Percentiles rank a stretch among this genome's conserved stretches.
These are phyloP conservation scores for Echinometra lucunter DNA, from an alignment of 53 echinoderm and acorn worm genomes.

Conservation along the genomic window DNA sequence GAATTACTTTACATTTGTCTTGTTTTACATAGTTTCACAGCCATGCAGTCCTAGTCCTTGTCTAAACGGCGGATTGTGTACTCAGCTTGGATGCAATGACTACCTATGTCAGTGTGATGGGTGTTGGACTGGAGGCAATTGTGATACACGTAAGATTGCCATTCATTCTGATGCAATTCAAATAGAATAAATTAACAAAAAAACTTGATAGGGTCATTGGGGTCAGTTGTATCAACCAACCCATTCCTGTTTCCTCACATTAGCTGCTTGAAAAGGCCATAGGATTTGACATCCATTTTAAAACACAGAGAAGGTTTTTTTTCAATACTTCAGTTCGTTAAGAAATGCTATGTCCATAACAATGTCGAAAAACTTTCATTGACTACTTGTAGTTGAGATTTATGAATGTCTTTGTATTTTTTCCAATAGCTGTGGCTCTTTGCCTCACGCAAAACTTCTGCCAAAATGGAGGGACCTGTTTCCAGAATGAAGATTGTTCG, in stretches of 20 bases:
- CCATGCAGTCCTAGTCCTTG: constrained; percentile 80
- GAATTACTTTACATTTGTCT: not conserved
- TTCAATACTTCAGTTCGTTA: too few relatives aligned
- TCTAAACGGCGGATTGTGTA: constrained; percentile 80
- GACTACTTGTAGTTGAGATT: too few relatives aligned
- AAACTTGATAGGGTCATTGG: too few relatives aligned
- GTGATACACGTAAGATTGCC: not conserved
- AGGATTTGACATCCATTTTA: too few relatives aligned
- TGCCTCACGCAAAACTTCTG: constrained; percentile 70
- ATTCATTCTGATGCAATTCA: not conserved
- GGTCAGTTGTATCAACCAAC: too few relatives aligned
- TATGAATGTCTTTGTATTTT: not conserved
- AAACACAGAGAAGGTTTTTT: too few relatives aligned
- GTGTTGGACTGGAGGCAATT: constrained; percentile 21
- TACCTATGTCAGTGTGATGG: constrained; percentile 8
- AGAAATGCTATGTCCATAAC: too few relatives aligned
- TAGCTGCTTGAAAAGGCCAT: too few relatives aligned
- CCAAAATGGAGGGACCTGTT: constrained; percentile 80
- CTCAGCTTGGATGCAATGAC: constrained; percentile 15
- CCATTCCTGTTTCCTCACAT: too few relatives aligned
- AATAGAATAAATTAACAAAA: not conserved
- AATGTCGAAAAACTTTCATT: too few relatives aligned
- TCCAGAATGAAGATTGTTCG: constrained; percentile 71
- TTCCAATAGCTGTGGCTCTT: constrained; percentile 27
- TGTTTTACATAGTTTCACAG: constrained; percentile 45